These are phyloP conservation scores for Orbicella faveolata DNA, from an alignment of 64 coral and sea anemone genomes.

Conservation along the genomic window DNA sequence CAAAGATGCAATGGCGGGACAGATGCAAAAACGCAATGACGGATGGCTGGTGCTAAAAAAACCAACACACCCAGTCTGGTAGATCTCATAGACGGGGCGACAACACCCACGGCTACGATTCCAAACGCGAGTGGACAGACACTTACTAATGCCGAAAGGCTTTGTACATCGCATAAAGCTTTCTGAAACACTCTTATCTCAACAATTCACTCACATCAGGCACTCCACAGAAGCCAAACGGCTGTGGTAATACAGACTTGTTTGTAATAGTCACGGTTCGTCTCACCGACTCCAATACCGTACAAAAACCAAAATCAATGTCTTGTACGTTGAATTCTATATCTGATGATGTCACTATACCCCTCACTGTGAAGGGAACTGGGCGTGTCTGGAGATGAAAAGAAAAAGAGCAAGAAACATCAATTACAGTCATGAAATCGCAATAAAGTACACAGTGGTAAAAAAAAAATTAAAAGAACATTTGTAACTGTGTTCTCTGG, in stretches of 20 bases:
- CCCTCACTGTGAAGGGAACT: conserved; percentile 81
- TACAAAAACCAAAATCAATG: conserved; percentile 95
- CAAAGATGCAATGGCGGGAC: too few relatives aligned
- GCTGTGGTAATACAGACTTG: conserved; percentile 88
- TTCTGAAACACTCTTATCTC: background rate
- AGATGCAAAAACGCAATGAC: too few relatives aligned
- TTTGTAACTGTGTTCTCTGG: too few relatives aligned
- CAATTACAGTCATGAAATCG: background rate
- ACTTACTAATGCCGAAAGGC: background rate
- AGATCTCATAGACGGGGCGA: too few relatives aligned
- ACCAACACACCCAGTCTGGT: too few relatives aligned
- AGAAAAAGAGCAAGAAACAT: background rate
- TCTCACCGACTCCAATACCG: conserved; percentile 81
- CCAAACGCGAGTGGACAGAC: too few relatives aligned
- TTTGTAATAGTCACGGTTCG: conserved; percentile 86
- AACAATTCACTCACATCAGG: conserved; percentile 64
- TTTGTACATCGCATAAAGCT: background rate
- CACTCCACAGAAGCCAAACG: conserved; percentile 93
- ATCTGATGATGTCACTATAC: conserved; percentile 88
- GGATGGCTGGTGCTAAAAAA: too few relatives aligned
- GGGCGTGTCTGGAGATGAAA: conserved; percentile 77
- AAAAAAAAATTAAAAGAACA: too few relatives aligned
- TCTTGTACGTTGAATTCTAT: conserved; percentile 81
- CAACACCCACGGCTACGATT: too few relatives aligned
- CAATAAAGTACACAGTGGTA: background rate